A percentile compares a stretch with the other conserved stretches of the same genome.
Conservation (phyloP, 2,888 invertebrate genomes). For the Cataglyphis livida region DNA sequence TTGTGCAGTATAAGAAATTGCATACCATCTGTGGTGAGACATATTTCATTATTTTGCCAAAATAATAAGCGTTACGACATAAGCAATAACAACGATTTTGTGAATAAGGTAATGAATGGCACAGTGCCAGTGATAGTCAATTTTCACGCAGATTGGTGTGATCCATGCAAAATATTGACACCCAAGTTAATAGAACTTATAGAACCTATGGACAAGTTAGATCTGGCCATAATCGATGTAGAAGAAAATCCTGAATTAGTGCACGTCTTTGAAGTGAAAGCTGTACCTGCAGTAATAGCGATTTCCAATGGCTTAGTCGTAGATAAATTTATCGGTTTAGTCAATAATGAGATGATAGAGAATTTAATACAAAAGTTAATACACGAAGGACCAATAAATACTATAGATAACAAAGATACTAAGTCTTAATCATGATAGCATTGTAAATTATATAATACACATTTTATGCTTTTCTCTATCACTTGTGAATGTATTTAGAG, state of each 20-base stretch:
- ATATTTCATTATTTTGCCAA: slow-evolving; percentile 77
- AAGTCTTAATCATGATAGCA: slow-evolving; percentile 15
- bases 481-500: slow-evolving; percentile 28
- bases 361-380: slow-evolving; percentile 90
- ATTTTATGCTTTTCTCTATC: slow-evolving; percentile 39
- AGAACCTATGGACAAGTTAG: slow-evolving; percentile 90
- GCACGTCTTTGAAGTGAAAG: slow-evolving; percentile 93
- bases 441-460: background rate
- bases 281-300: slow-evolving; percentile 93
- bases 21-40: slow-evolving; percentile 71
- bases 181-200: slow-evolving; percentile 93
- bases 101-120: slow-evolving; percentile 94
- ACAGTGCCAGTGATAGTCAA: slow-evolving; percentile 95
- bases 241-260: slow-evolving; percentile 93
- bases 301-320: slow-evolving; percentile 93
- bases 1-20: slow-evolving; percentile 75
- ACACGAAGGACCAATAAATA: slow-evolving; percentile 50
- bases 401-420: slow-evolving; percentile 53
- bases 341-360: slow-evolving; percentile 93
- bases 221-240: slow-evolving; percentile 93
- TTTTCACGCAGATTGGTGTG: slow-evolving; percentile 97
- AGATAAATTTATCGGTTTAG: slow-evolving; percentile 95
- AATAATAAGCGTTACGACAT: slow-evolving; percentile 86
- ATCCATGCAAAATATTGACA: slow-evolving; percentile 94
- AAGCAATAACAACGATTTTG: slow-evolving; percentile 92